These are phyloP conservation scores for Caenorhabditis macrosperma DNA, from an alignment of 2,888 invertebrate species.

Conservation along the genomic window DNA sequence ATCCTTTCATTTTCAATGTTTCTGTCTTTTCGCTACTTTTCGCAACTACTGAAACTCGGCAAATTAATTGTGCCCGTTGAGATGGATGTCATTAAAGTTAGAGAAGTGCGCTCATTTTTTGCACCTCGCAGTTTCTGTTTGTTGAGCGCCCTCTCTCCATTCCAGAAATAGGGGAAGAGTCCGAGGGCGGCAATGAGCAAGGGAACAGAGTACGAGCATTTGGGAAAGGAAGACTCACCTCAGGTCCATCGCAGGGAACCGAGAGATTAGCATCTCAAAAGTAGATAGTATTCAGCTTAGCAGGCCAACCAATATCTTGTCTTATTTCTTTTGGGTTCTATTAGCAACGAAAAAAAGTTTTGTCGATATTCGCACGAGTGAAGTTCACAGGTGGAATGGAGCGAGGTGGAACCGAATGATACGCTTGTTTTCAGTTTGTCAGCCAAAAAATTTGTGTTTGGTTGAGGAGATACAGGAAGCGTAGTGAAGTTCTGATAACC, in stretches of 20 bases:
- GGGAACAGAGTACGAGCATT: slow-evolving; percentile 36
- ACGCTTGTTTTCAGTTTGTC: slow-evolving; percentile 28
- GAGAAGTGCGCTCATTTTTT: background rate
- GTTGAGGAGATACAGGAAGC: slow-evolving; percentile 3
- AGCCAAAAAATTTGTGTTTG: slow-evolving; percentile 4
- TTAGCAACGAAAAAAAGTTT: background rate
- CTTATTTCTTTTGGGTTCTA: background rate
- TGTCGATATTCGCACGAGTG: slow-evolving; percentile 29
- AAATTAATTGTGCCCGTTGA: background rate
- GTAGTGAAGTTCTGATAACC: slow-evolving; percentile 16
- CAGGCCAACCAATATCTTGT: too few relatives aligned
- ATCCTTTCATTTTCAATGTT: background rate
- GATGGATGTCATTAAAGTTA: background rate
- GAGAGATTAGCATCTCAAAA: slow-evolving; percentile 44
- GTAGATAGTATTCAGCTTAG: background rate
- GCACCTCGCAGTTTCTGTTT: background rate
- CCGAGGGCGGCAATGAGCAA: too few relatives aligned
- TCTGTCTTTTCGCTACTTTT: background rate
- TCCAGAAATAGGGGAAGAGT: slow-evolving; percentile 5
- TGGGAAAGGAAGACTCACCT: slow-evolving; percentile 37
- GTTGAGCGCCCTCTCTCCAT: background rate
- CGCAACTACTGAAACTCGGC: background rate
- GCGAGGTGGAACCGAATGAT: slow-evolving; percentile 38
- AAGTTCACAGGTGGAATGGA: slow-evolving; percentile 42
- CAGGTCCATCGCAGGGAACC: slow-evolving; percentile 30